Conservation (phyloP, 2,113 vertebrate species). For the Istiophorus platypterus region DNA sequence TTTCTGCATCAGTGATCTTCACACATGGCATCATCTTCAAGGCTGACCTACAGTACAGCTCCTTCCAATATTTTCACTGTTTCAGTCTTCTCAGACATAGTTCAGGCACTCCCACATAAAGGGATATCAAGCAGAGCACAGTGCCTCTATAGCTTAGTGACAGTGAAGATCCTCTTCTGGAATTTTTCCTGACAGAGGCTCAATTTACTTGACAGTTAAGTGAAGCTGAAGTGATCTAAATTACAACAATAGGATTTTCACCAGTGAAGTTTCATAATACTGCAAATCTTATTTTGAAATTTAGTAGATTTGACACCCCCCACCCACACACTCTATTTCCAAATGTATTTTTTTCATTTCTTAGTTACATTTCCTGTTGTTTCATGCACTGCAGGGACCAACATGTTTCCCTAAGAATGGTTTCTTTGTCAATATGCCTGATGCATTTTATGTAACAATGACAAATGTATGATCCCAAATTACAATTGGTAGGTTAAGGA, state of each 20-base stretch:
- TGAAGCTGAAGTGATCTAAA: background rate
- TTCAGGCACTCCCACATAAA: slow-evolving; percentile 28
- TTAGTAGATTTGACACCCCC: too few species aligned
- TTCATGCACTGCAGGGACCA: background rate
- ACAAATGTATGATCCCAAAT: background rate
- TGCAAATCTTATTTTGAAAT: too few species aligned
- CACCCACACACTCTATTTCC: too few species aligned
- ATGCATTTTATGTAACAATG: background rate
- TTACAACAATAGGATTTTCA: background rate
- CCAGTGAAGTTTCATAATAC: background rate
- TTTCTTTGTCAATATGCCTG: background rate
- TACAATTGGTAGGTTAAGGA: background rate
- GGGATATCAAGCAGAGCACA: slow-evolving; percentile 24
- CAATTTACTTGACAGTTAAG: slow-evolving; percentile 21
- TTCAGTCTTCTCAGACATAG: slow-evolving; percentile 18
- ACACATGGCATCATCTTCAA: slow-evolving; percentile 62
- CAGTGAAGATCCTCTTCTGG: slow-evolving; percentile 5
- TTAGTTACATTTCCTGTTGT: background rate
- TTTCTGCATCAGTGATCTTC: slow-evolving; percentile 55
- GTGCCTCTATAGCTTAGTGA: slow-evolving; percentile 28
- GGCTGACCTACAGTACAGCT: slow-evolving; percentile 48
- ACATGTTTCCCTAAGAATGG: background rate
- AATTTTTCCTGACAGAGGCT: slow-evolving; percentile 22
- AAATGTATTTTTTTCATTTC: too few species aligned
- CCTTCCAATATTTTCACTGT: slow-evolving; percentile 36